Evolutionary conservation across 2,113 vertebrate genomes (phyloP), one percentile per base, ranked within the genome.

Genomic region (Sinosuthora webbiana): DNA sequence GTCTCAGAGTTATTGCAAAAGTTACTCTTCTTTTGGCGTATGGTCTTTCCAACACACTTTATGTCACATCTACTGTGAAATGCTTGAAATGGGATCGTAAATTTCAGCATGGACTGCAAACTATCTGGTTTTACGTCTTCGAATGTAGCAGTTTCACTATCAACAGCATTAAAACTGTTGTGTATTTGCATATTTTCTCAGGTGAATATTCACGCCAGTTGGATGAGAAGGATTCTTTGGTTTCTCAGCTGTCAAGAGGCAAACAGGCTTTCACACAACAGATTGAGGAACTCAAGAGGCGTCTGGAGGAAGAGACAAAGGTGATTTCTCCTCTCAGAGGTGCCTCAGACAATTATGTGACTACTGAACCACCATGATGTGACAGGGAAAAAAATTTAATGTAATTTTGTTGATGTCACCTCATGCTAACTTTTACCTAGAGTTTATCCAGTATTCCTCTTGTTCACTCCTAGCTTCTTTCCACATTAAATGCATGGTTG

Each of bases 271-370:
- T 97, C 56, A 97, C 97, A 7, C 98, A 99, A 71, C 98, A 99
- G 81, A 95, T 94, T 83, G 98, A 99, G 71, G 98, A 99, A 65
- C 97, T 99, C 79, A 99, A 98, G 90, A 98, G 97, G 59, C 98
- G 98, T 28, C 41, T 98, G 27, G 98, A 99, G 19, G 98, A 99
- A 82, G 98, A 99, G 89, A 95, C 94, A 33, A 99, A 99, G 98
- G 98, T 98, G 39, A 55, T 67, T 68, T 13, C 7, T 50, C 17
- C 9, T 44, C 11, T 22, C 7, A 62, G 25, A 53, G 8, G 4
- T 31, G 7, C 11, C 31, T 41, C 31, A n/a, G 23, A 24, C 12
- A 7, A 9, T 67, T 45, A 31, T 8, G 23, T 63, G 33, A 13
- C 27, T 53, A 83, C 16, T 62, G 47, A 62, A 13, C 7, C 8